Percentiles rank a stretch among this genome's conserved stretches.
Conservation (phyloP, 2,797 vertebrate genomes). For the Notolepis coatsorum region DNA sequence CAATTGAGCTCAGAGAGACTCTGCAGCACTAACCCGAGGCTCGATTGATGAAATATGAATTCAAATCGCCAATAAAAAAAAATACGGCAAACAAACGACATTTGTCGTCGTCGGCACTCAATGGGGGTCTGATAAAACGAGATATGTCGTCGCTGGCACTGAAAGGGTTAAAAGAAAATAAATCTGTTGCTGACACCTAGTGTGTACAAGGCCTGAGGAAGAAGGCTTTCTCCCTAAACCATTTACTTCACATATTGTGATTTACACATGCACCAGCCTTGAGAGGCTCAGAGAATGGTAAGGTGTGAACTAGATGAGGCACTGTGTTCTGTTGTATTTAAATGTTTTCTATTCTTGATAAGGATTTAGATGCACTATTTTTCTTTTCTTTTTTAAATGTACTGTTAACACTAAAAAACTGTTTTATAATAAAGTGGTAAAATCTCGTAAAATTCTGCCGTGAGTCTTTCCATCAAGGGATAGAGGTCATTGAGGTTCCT, state of each 20-base stretch:
- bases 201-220: not conserved
- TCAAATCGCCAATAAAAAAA: no score
- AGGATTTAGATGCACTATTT: conserved; percentile 3
- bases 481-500: not conserved
- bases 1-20: no score
- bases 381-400: conserved; percentile 30
- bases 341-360: conserved; percentile 21
- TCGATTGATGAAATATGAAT: no score
- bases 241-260: not conserved
- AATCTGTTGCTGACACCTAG: not conserved
- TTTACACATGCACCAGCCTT: not conserved
- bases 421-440: conserved; percentile 53
- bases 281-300: not conserved
- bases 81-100: no score
- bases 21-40: no score
- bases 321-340: conserved; percentile 1
- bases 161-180: no score
- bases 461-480: not conserved
- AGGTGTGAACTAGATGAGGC: not conserved
- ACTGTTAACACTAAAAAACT: conserved; percentile 28
- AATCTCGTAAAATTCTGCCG: not conserved
- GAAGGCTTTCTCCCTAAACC: not conserved
- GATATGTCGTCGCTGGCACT: no score
- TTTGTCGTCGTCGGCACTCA: no score
- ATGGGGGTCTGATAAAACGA: no score